These are phyloP conservation scores for Folsomia candida DNA, from an alignment of 2,888 invertebrate species.

Conservation along the genomic window DNA sequence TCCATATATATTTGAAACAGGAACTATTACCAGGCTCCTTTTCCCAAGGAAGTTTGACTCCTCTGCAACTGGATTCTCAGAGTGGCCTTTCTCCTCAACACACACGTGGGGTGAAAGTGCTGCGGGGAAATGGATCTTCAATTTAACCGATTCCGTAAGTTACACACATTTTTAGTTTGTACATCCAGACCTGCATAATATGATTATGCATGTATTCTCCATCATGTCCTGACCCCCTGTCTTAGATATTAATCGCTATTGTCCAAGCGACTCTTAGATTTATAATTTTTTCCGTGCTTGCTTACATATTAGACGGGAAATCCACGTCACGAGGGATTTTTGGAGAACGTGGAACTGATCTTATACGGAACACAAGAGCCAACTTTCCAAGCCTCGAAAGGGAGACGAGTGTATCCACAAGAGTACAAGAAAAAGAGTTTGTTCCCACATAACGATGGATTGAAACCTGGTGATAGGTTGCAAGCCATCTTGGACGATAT, in stretches of 20 bases:
- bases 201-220: no score
- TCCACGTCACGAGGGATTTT: slow-evolving; percentile 59
- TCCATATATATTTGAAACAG: slow-evolving; percentile 58
- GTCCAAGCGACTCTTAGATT: not conserved
- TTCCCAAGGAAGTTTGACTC: slow-evolving; percentile 68
- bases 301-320: slow-evolving; percentile 52
- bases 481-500: slow-evolving; percentile 34
- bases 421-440: slow-evolving; percentile 56
- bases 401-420: slow-evolving; percentile 58
- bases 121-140: slow-evolving; percentile 65
- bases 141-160: slow-evolving; percentile 57
- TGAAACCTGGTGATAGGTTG: slow-evolving; percentile 18
- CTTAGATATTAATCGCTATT: not conserved
- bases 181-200: not conserved
- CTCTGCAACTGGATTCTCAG: slow-evolving; percentile 68
- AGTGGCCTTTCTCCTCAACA: slow-evolving; percentile 86
- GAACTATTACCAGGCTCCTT: slow-evolving; percentile 68
- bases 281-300: slow-evolving; percentile 1
- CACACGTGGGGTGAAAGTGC: slow-evolving; percentile 88
- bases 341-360: slow-evolving; percentile 63
- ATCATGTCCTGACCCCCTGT: no score
- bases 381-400: slow-evolving; percentile 64
- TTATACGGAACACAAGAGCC: slow-evolving; percentile 69
- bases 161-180: no score
- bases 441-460: slow-evolving; percentile 8